phyloP scores from a whole-genome alignment of 2,113 vertebrate species.

The Xyliphius kryptos region DNA sequence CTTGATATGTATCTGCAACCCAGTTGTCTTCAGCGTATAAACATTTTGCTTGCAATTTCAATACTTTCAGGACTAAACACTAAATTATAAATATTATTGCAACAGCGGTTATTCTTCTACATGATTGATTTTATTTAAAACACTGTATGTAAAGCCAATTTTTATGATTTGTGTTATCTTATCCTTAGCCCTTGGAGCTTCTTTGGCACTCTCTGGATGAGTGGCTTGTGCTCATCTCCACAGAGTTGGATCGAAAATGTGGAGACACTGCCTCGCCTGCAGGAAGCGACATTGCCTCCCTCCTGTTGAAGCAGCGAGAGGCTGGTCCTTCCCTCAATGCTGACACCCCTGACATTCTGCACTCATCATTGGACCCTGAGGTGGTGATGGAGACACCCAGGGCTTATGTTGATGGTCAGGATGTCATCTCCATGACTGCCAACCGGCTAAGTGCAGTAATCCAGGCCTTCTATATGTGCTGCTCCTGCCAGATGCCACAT shows the following conservation, averaged over 20 bases:
- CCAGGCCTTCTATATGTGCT: slow-evolving; percentile 97
- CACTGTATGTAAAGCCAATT: too few relatives aligned
- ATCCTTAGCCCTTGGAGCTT: slow-evolving; percentile 84
- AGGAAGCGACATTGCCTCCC: slow-evolving; percentile 62
- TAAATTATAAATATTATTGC: too few relatives aligned
- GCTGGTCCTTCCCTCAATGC: slow-evolving; percentile 43
- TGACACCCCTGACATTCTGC: slow-evolving; percentile 20
- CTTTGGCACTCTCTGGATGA: slow-evolving; percentile 97
- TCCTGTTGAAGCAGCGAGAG: slow-evolving; percentile 83
- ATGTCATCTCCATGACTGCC: slow-evolving; percentile 96
- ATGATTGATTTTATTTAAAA: too few relatives aligned
- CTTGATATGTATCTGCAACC: too few relatives aligned
- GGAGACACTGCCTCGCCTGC: slow-evolving; percentile 57
- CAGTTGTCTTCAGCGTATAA: too few relatives aligned
- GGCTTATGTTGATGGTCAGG: slow-evolving; percentile 78
- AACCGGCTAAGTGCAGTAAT: slow-evolving; percentile 95
- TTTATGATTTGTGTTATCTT: too few relatives aligned
- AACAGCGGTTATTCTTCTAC: too few relatives aligned
- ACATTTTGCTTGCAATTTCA: too few relatives aligned
- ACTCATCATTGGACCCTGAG: slow-evolving; percentile 41
- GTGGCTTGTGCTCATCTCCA: slow-evolving; percentile 94
- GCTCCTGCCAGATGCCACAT: slow-evolving; percentile 96
- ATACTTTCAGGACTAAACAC: too few relatives aligned
- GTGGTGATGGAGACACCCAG: slow-evolving; percentile 68
- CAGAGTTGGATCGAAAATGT: too few relatives aligned